These are phyloP conservation scores for Dryocosmus kuriphilus DNA, from an alignment of 2,888 invertebrate genomes.

Conservation along the genomic window DNA sequence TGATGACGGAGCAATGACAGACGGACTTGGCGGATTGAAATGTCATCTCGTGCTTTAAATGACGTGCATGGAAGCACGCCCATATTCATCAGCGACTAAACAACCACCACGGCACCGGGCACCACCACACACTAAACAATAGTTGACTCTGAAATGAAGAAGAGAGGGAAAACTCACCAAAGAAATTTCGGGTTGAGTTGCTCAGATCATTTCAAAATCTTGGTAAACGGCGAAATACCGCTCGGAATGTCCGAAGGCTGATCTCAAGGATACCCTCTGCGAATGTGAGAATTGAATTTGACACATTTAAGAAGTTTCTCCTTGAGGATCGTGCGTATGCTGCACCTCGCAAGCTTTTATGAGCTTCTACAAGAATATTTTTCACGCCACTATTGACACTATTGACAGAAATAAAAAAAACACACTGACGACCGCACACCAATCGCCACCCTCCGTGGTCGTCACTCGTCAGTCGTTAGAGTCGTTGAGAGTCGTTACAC, in stretches of 20 bases:
- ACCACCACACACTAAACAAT: neutral
- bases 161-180: constrained; percentile 19
- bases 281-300: constrained; percentile 6
- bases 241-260: neutral
- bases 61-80: constrained; percentile 24
- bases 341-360: constrained; percentile 3
- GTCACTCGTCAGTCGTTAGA: too few relatives aligned
- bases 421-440: neutral
- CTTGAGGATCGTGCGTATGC: neutral
- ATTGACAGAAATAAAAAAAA: constrained; percentile 6
- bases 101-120: constrained; percentile 3
- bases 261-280: constrained; percentile 22
- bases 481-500: too few relatives aligned
- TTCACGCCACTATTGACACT: neutral
- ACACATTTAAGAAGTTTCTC: constrained; percentile 16
- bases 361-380: too few relatives aligned
- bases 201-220: constrained; percentile 31
- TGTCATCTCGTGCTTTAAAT: neutral
- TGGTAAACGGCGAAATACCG: neutral
- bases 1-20: neutral
- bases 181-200: constrained; percentile 1
- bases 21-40: neutral
- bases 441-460: too few relatives aligned
- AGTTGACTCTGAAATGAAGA: neutral
- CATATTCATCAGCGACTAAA: constrained; percentile 18